phyloP scores from a whole-genome alignment of 2,113 vertebrate genomes.

The Machaerirhynchus nigripectus region DNA sequence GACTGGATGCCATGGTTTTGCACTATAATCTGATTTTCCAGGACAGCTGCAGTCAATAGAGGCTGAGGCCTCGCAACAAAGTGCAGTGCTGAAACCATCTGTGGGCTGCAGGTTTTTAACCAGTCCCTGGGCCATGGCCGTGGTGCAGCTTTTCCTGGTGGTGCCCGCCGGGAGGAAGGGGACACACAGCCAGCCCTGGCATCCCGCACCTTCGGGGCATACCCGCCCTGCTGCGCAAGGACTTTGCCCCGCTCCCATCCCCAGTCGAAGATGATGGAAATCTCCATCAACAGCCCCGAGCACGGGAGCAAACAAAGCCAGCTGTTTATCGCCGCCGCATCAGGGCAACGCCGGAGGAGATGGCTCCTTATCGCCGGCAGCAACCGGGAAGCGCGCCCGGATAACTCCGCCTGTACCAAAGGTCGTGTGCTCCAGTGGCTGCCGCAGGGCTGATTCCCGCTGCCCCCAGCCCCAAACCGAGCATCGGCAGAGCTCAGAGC shows the following conservation, averaged over 20 bases:
- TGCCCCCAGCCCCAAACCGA: not conserved
- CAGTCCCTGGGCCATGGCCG: accelerated
- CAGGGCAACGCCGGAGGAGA: not conserved
- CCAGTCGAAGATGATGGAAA: not conserved
- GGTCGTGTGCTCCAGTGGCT: not conserved
- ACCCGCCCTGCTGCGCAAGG: accelerated
- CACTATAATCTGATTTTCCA: slow-evolving; percentile 21
- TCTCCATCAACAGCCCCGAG: not conserved
- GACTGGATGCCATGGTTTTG: not conserved
- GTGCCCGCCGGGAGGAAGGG: not conserved
- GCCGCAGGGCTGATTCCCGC: accelerated
- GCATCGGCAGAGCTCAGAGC: not conserved
- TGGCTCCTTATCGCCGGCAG: not conserved
- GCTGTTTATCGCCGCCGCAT: not conserved
- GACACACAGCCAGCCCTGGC: accelerated
- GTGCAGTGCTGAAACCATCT: not conserved
- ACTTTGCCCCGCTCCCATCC: not conserved
- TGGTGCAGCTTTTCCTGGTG: not conserved
- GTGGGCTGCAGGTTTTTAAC: not conserved
- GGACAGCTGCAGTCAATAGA: slow-evolving; percentile 15
- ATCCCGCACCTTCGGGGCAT: accelerated
- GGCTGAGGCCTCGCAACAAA: not conserved
- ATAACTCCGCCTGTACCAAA: not conserved
- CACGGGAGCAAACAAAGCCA: slow-evolving; percentile 44
- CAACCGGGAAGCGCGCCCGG: not conserved